A percentile compares a stretch with the other conserved stretches of the same genome.
phyloP scores from a whole-genome alignment of 2,888 invertebrate species.

The Euplexia lucipara region DNA sequence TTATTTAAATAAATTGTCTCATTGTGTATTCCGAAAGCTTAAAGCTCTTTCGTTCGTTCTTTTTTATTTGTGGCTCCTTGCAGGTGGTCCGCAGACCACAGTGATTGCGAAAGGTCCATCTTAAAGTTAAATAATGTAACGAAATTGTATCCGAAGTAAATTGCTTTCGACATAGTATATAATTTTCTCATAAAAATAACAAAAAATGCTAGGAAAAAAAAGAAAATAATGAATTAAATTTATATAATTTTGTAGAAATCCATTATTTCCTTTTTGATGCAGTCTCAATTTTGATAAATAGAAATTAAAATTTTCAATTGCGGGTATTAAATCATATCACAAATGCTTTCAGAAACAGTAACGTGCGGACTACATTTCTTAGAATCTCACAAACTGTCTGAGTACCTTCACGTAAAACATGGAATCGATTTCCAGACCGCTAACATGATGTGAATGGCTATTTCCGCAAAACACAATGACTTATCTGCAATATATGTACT shows the following conservation, averaged over 20 bases:
- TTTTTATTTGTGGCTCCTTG: constrained; percentile 36
- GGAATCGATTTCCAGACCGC: constrained; percentile 12
- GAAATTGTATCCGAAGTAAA: constrained; percentile 48
- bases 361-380: background rate
- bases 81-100: constrained; percentile 55
- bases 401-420: constrained; percentile 23
- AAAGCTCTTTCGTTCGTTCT: constrained; percentile 11
- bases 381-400: constrained; percentile 3
- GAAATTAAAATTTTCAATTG: background rate
- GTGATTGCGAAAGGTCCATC: constrained; percentile 37
- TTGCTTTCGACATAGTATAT: constrained; percentile 33
- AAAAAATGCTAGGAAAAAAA: constrained; percentile 4
- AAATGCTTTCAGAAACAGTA: no score
- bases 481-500: constrained; percentile 17
- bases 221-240: constrained; percentile 17
- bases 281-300: constrained; percentile 13
- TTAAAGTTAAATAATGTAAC: constrained; percentile 36
- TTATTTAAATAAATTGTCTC: constrained; percentile 39
- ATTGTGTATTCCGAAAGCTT: constrained; percentile 24
- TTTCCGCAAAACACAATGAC: constrained; percentile 36
- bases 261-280: constrained; percentile 1
- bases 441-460: background rate
- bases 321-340: background rate
- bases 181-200: constrained; percentile 34
- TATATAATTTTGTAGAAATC: no score